Conservation (phyloP, 2,888 invertebrate species). For the Drosophila longiperda region DNA sequence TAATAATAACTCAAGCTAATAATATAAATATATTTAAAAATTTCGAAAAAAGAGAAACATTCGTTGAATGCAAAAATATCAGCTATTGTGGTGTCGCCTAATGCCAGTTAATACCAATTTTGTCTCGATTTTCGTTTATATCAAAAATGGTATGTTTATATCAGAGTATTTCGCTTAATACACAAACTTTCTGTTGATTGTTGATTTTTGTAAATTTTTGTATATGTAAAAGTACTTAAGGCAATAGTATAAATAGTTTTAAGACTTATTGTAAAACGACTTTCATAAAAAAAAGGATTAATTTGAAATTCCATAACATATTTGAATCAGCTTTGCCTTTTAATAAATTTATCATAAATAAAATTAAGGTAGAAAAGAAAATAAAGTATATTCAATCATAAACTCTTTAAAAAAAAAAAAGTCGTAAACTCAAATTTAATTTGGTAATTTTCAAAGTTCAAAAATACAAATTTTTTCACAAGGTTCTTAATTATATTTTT, state of each 20-base stretch:
- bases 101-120: conserved; percentile 7
- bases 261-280: not conserved
- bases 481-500: not conserved
- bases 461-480: not conserved
- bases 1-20: conserved; percentile 3
- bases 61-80: conserved; percentile 26
- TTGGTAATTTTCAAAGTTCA: not conserved
- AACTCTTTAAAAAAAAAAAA: not conserved
- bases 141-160: not conserved
- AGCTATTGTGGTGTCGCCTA: conserved; percentile 9
- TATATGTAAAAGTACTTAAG: not conserved
- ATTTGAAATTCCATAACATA: not conserved
- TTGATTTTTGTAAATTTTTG: not conserved
- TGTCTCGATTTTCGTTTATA: conserved; percentile 1
- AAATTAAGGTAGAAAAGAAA: not conserved
- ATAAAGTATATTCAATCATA: not conserved
- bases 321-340: not conserved
- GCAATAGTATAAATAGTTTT: not conserved
- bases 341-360: not conserved
- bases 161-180: not conserved
- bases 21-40: conserved; percentile 15
- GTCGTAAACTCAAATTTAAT: not conserved
- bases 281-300: not conserved
- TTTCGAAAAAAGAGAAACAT: conserved; percentile 12
- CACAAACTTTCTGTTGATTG: not conserved